These are phyloP conservation scores for Caiman crocodilus DNA, from an alignment of 2,797 vertebrate genomes.

Conservation along the genomic window DNA sequence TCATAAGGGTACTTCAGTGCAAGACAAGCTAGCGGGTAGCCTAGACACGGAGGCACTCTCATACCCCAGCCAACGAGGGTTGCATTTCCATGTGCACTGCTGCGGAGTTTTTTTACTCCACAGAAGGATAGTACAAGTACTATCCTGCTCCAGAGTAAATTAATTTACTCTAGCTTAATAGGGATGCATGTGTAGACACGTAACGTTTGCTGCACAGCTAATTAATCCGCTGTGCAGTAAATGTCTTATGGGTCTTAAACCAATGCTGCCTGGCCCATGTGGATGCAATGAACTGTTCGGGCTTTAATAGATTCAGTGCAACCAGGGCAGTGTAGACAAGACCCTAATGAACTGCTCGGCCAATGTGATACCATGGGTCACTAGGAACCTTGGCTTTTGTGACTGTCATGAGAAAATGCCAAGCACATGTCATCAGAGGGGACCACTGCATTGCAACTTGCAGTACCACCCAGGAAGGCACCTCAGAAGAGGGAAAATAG, in stretches of 20 bases:
- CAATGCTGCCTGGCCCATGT: rapidly evolving
- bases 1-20: too few relatives aligned
- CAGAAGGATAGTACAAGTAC: too few relatives aligned
- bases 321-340: background rate
- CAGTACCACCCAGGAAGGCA: background rate
- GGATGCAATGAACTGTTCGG: background rate
- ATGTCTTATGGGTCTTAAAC: background rate
- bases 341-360: background rate
- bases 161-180: too few relatives aligned
- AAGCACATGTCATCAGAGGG: background rate
- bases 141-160: too few relatives aligned
- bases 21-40: too few relatives aligned
- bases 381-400: background rate
- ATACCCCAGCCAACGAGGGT: too few relatives aligned
- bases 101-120: too few relatives aligned
- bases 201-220: too few relatives aligned
- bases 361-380: background rate
- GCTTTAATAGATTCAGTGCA: background rate
- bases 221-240: too few relatives aligned
- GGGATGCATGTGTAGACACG: too few relatives aligned
- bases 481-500: background rate
- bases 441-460: background rate
- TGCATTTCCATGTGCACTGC: too few relatives aligned
- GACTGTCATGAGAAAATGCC: rapidly evolving
- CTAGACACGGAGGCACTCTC: too few relatives aligned